Conservation (phyloP, 2,888 invertebrate genomes). For the Plebejus argus region DNA sequence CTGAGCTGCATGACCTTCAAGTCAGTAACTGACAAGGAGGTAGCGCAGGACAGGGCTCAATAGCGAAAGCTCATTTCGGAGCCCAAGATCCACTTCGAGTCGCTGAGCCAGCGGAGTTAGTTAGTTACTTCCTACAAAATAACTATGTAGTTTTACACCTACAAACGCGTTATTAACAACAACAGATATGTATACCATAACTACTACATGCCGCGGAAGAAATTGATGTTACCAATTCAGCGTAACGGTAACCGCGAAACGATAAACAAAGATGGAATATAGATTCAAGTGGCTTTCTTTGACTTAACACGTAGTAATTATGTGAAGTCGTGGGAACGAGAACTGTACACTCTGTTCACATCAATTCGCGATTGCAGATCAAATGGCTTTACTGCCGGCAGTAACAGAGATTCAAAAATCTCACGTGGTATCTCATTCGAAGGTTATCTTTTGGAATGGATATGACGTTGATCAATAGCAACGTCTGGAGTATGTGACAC, state of each 20-base stretch:
- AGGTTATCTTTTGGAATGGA: too few species aligned
- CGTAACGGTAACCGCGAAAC: conserved; percentile 29
- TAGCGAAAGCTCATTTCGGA: too few species aligned
- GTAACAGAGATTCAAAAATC: neutral
- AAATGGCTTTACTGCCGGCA: neutral
- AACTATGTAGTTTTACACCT: neutral
- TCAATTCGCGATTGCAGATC: conserved; percentile 46
- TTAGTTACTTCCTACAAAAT: neutral
- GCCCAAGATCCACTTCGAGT: too few species aligned
- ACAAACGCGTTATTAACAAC: neutral
- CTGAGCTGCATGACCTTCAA: too few species aligned
- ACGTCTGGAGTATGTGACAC: too few species aligned
- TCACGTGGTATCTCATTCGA: too few species aligned
- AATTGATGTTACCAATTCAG: conserved; percentile 7
- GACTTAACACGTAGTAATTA: conserved; percentile 44
- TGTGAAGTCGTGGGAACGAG: conserved; percentile 55
- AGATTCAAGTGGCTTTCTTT: conserved; percentile 28
- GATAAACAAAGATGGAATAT: conserved; percentile 31
- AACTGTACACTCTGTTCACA: conserved; percentile 48
- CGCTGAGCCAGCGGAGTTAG: too few species aligned
- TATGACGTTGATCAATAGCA: too few species aligned
- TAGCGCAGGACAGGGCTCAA: too few species aligned
- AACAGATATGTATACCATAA: neutral
- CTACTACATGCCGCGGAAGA: neutral
- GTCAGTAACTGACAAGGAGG: too few species aligned